Evolutionary conservation across 1,140 invertebrate genomes (phyloP), one percentile per base, ranked within the genome.

Genomic region (Chelonus insularis): DNA sequence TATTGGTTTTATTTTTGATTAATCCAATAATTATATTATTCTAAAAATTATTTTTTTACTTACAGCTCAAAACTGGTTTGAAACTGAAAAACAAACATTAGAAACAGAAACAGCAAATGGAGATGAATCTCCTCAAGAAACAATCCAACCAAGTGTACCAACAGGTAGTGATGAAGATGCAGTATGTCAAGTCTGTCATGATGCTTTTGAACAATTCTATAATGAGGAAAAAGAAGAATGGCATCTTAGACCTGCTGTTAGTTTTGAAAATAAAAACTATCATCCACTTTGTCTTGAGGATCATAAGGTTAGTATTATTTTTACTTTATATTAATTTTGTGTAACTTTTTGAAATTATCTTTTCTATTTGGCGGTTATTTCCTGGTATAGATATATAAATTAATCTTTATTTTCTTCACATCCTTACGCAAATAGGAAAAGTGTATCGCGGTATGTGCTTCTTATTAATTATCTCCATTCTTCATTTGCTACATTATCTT

Each of bases 221-320:
- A 91, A 96, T 72, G 93, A 98, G 80, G 96, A 98, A 70, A 89
- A 89, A 54, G 96, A 98, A 77, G 96, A 97, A 74, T 99, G 96
- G 96, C 93, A 96, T 73, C 81, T 98, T 5, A 84, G 88, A 57
- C 90, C 94, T 72, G 93, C 95, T 0, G 82, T 96, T 3, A 79
- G 85, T 16, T 86, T 90, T 36, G 89, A 95, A 34, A 88, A 86
- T 1, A 88, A 89, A 68, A 89, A 91, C 70, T 97, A 93, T 75
- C 95, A 98, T 85, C 94, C 94, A 0, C 77, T 93, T 18, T 98
- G 95, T 78, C 89, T 92, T 68, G 90, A 96, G 68, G 95, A 97
- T 81, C 89, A 89, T 69, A 91, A 93, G 85, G 91, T 93, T 71
- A 64, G 68, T 74, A 14, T 43, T 3, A 8, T 18, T 8, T 43